These are phyloP conservation scores for Drosophila ironensis DNA, from an alignment of 1,140 invertebrate genomes.

Conservation along the genomic window DNA sequence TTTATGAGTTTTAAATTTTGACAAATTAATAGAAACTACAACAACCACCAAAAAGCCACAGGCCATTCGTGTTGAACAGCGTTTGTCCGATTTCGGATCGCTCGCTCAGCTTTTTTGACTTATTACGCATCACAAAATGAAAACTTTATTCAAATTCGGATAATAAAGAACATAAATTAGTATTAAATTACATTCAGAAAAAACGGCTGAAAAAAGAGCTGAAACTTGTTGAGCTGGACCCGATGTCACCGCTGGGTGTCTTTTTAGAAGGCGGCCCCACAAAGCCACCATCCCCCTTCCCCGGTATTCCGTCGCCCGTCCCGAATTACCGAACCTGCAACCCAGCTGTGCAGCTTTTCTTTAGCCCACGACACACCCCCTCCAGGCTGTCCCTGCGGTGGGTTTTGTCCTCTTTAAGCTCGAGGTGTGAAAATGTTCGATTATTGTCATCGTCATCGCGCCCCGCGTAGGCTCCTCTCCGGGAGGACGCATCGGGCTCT, in stretches of 20 bases:
- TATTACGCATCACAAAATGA: constrained; percentile 40
- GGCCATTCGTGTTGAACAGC: constrained; percentile 51
- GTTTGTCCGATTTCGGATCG: constrained; percentile 37
- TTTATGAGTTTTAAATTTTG: constrained; percentile 65
- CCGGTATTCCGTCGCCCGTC: not conserved
- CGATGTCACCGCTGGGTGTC: constrained; percentile 51
- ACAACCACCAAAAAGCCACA: constrained; percentile 43
- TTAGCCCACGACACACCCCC: constrained; percentile 6
- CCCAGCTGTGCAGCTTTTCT: constrained; percentile 20
- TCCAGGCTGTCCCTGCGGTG: constrained; percentile 16
- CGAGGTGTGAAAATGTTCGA: constrained; percentile 81
- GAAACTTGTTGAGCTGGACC: constrained; percentile 63
- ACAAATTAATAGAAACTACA: constrained; percentile 71
- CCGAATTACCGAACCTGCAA: not conserved
- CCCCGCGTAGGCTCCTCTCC: constrained; percentile 38
- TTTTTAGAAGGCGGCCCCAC: constrained; percentile 43
- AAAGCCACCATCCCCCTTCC: constrained; percentile 20
- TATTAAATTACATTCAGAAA: constrained; percentile 66
- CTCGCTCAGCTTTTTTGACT: not conserved
- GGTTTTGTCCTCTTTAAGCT: constrained; percentile 65
- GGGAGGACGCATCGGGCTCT: constrained; percentile 6
- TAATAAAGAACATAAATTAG: constrained; percentile 79
- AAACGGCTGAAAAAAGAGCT: constrained; percentile 9
- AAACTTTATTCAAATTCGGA: constrained; percentile 68
- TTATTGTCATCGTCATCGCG: constrained; percentile 72